Evolutionary conservation across 1,140 invertebrate genomes (phyloP).

Genomic region (Drosophila pachea): DNA sequence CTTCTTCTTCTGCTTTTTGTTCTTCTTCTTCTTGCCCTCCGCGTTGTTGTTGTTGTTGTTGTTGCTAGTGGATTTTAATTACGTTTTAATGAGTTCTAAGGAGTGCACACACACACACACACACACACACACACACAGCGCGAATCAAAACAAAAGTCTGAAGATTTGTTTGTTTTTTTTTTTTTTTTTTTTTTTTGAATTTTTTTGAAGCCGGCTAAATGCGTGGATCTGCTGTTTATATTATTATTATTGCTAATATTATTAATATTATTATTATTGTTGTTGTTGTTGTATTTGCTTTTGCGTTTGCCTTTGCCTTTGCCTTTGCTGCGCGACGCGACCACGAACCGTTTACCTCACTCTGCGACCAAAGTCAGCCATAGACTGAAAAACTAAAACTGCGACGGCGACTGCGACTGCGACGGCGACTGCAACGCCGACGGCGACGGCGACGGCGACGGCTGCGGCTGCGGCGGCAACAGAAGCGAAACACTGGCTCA

Average conservation of each 20-base stretch:
- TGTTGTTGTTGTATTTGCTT: constrained; percentile 17
- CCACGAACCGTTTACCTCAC: constrained; percentile 56
- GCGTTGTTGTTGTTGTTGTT: constrained; percentile 26
- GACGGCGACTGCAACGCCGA: constrained; percentile 47
- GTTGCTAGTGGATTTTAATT: constrained; percentile 37
- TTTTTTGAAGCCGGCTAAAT: constrained; percentile 27
- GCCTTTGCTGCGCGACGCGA: constrained; percentile 28
- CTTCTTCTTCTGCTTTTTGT: constrained; percentile 8
- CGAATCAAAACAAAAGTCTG: neutral
- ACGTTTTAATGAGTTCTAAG: constrained; percentile 52
- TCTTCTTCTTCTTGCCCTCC: no score
- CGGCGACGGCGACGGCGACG: no score
- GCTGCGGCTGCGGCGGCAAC: no score
- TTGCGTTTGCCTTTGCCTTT: neutral
- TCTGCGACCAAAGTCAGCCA: constrained; percentile 65
- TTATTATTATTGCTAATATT: constrained; percentile 16
- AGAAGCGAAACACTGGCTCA: constrained; percentile 43
- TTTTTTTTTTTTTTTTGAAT: constrained; percentile 19
- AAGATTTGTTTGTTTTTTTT: neutral
- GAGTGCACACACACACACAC: constrained; percentile 24
- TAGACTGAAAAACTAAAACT: constrained; percentile 68
- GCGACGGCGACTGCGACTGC: constrained; percentile 41
- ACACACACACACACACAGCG: constrained; percentile 24
- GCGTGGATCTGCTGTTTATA: constrained; percentile 19
- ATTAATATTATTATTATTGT: constrained; percentile 11